Evolutionary conservation across 2,888 invertebrate genomes (phyloP).

Genomic region (Brachyopa scutellaris): DNA sequence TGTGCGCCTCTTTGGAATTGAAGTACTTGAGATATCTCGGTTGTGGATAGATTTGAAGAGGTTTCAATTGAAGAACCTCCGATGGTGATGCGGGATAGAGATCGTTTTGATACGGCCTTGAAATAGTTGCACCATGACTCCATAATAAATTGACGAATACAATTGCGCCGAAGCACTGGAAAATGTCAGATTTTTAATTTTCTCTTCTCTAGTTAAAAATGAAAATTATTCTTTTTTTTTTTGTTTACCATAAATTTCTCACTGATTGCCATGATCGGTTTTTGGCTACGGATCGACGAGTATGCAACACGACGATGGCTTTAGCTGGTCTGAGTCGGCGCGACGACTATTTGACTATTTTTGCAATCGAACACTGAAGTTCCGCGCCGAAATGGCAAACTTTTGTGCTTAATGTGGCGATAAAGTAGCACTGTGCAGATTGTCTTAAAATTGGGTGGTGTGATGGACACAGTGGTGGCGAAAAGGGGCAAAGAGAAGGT

Average conservation of each 20-base stretch:
- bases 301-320: constrained; percentile 11
- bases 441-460: constrained; percentile 22
- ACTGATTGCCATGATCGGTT: constrained; percentile 27
- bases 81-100: constrained; percentile 74
- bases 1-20: constrained; percentile 30
- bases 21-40: constrained; percentile 61
- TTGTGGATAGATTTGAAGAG: constrained; percentile 77
- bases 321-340: constrained; percentile 24
- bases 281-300: neutral
- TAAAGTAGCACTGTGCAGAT: neutral
- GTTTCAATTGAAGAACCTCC: constrained; percentile 78
- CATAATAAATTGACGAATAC: neutral
- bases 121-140: constrained; percentile 19
- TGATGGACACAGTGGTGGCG: constrained; percentile 39
- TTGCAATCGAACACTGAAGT: constrained; percentile 34
- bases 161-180: constrained; percentile 21
- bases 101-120: constrained; percentile 18
- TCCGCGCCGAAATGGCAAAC: constrained; percentile 16
- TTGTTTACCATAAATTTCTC: constrained; percentile 29
- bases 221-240: neutral
- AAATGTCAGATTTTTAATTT: neutral
- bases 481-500: neutral
- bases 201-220: too few species aligned
- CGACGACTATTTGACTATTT: constrained; percentile 42
- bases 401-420: constrained; percentile 20